Evolutionary conservation across 2,888 invertebrate species (phyloP), one percentile per base, ranked within the genome.

Genomic region (Morpho deidamia): DNA sequence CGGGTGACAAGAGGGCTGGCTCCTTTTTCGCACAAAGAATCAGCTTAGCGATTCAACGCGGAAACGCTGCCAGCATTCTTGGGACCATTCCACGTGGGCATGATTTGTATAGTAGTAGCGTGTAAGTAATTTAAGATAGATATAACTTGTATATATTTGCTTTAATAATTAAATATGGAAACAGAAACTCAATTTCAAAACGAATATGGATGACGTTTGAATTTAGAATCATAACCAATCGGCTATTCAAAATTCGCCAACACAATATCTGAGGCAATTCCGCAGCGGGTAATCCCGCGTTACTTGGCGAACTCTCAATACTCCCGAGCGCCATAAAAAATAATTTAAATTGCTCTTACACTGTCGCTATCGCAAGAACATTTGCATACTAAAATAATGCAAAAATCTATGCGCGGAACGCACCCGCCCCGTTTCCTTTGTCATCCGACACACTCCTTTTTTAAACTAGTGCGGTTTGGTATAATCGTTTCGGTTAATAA

Each of bases 301-400:
- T 68, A 71, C 76, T 82, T 79, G 74, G 80, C 77, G 72, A 76
- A 77, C 77, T 78, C 84, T 83, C 89, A 88, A 90, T 90, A 87
- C 90, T 76, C 90, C 71, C 68, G 86, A 84, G 90, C 82, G 81
- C 81, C 84, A 89, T 90, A 90, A 90, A 90, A 90, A 90, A 90
- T 90, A 90, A 90, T 90, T 90, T 87, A 89, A 90, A 90, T 90
- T 85, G 90, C 87, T 87, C 86, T 83, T 84, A 83, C 82, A 82
- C 78, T 85, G 82, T 81, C 81, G 85, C 76, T 86, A 85, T 86
- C 86, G 80, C 72, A 62, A 63, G 77, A 74, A 75, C 82, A 90
- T 90, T 90, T 90, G 90, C 90, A 90, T 90, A 86, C 81, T 83
- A 83, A 88, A 90, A 84, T 90, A 85, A 90, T 90, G 90, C 89